A percentile compares a stretch with the other conserved stretches of the same genome.
These are phyloP conservation scores for Sanderia malayensis DNA, from an alignment of 30 jellyfish, hydroid and myxozoan genomes.

Conservation along the genomic window DNA sequence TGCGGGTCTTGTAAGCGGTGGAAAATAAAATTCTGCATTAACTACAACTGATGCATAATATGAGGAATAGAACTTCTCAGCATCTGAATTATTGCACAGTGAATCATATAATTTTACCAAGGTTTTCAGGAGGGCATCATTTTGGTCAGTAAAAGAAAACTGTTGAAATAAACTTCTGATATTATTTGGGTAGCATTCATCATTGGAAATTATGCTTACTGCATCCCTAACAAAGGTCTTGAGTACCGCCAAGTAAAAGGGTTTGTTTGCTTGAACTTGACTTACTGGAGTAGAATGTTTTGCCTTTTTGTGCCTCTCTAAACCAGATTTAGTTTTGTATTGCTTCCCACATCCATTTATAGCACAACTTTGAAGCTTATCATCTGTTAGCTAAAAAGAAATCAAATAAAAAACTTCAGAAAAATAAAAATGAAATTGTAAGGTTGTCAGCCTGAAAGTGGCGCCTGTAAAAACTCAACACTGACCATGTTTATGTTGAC, in stretches of 20 bases:
- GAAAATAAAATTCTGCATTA: background rate
- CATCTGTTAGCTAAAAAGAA: background rate
- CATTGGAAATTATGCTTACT: conserved; percentile 1
- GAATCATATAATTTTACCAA: background rate
- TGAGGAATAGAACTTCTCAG: background rate
- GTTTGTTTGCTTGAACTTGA: background rate
- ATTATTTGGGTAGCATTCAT: conserved; percentile 1
- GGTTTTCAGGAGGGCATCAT: background rate
- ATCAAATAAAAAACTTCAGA: background rate
- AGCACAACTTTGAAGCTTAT: background rate
- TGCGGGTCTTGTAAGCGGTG: background rate
- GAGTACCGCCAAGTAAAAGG: conserved; percentile 5
- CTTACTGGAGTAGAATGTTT: background rate
- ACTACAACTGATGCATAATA: background rate
- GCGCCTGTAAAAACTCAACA: conserved; percentile 4
- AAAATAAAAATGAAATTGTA: background rate
- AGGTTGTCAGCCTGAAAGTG: conserved; percentile 2
- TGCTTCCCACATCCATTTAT: conserved; percentile 2
- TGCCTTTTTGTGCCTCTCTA: conserved; percentile 3
- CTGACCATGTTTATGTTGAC: background rate
- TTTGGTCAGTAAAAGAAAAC: background rate
- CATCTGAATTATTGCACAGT: background rate
- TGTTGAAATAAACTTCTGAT: background rate
- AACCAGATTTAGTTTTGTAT: background rate
- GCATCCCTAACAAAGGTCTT: conserved; percentile 1